phyloP scores from a whole-genome alignment of 2,888 invertebrate species.

The Caenorhabditis sp. region DNA sequence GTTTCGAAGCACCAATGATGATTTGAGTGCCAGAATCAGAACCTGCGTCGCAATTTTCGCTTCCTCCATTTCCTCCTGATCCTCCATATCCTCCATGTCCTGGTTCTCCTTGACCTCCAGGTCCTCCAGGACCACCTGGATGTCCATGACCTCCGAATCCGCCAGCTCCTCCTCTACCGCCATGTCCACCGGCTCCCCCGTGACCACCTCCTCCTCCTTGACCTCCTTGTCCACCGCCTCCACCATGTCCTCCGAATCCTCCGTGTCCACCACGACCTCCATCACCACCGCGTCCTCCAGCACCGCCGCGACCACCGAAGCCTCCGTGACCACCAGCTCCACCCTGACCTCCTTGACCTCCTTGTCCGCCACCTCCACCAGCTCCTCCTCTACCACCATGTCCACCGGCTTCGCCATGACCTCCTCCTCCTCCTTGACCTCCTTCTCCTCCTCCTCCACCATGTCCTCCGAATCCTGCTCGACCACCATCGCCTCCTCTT shows the following conservation, averaged over 20 bases:
- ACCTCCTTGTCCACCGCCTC: conserved; percentile 3
- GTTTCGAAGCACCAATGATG: neutral
- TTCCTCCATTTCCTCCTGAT: neutral
- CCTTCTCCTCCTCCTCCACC: conserved; percentile 18
- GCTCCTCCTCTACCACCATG: conserved; percentile 2
- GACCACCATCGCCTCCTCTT: neutral
- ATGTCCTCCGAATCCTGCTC: neutral
- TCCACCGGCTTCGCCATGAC: conserved; percentile 15
- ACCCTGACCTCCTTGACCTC: conserved; percentile 9
- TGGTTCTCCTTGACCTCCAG: conserved; percentile 1
- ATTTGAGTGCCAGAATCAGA: conserved; percentile 3
- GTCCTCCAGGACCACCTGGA: neutral
- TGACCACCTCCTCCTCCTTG: conserved; percentile 12
- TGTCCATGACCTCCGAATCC: neutral
- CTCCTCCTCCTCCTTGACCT: neutral
- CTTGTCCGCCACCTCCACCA: conserved; percentile 2
- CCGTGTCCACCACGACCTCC: conserved; percentile 4
- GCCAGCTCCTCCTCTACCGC: neutral
- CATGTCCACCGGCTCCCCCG: conserved; percentile 12
- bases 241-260: conserved; percentile 8
- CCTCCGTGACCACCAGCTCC: neutral
- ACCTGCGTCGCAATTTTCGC: neutral
- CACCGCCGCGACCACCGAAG: neutral
- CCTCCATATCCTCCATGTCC: conserved; percentile 1
- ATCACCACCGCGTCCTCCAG: conserved; percentile 11